Conservation (phyloP, 2,113 vertebrate genomes). For the Spea bombifrons region DNA sequence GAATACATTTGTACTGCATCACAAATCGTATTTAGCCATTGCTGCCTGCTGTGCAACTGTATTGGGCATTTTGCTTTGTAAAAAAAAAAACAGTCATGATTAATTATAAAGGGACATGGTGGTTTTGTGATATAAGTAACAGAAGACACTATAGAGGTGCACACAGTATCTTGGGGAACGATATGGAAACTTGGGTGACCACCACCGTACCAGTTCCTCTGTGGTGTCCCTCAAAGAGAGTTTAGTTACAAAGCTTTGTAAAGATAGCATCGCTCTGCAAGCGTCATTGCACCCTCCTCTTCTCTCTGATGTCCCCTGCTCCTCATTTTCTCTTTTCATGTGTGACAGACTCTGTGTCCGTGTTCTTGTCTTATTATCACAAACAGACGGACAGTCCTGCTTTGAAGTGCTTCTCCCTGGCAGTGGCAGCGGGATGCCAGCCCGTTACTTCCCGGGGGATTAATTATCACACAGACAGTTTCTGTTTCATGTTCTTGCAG, state of each 20-base stretch:
- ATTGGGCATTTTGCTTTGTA: background rate
- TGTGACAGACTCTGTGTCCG: constrained; percentile 43
- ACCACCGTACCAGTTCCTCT: background rate
- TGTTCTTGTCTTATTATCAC: constrained; percentile 48
- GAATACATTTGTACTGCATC: constrained; percentile 5
- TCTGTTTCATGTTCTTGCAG: constrained; percentile 43
- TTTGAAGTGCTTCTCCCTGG: constrained; percentile 47
- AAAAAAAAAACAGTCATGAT: background rate
- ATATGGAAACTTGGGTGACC: background rate
- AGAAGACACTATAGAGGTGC: background rate
- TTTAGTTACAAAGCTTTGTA: constrained; percentile 21
- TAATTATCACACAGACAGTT: constrained; percentile 48
- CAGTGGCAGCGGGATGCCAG: constrained; percentile 46
- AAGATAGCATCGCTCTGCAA: constrained; percentile 19
- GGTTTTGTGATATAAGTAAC: background rate
- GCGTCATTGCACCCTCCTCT: constrained; percentile 28
- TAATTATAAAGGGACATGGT: background rate
- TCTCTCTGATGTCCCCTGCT: constrained; percentile 44
- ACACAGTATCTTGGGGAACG: background rate
- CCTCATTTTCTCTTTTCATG: constrained; percentile 45
- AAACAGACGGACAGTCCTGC: constrained; percentile 48
- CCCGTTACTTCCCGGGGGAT: constrained; percentile 44
- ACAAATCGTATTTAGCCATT: constrained; percentile 1
- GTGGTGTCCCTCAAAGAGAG: constrained; percentile 23
- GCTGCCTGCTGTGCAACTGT: background rate